A percentile compares a stretch with the other conserved stretches of the same genome.
Evolutionary conservation across 2,888 invertebrate species (phyloP).

Genomic region (Galeruca laticollis): DNA sequence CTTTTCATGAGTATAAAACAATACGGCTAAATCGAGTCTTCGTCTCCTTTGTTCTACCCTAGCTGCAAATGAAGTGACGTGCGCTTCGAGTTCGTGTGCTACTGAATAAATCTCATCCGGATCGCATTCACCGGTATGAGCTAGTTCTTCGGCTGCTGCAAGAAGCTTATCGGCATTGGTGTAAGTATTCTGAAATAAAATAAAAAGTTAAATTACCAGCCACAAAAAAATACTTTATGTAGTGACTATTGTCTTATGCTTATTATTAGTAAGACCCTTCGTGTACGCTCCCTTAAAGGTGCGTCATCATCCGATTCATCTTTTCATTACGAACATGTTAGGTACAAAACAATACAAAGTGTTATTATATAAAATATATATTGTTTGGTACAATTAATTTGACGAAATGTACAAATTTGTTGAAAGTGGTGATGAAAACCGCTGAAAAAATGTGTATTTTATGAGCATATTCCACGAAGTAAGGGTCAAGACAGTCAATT

Average conservation of each 20-base stretch:
- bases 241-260: too few relatives aligned
- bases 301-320: not conserved
- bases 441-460: too few relatives aligned
- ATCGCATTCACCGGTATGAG: constrained; percentile 95
- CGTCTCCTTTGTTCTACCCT: constrained; percentile 91
- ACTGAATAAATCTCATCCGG: constrained; percentile 96
- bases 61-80: constrained; percentile 94
- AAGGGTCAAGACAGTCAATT: too few relatives aligned
- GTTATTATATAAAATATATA: too few relatives aligned
- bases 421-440: too few relatives aligned
- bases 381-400: too few relatives aligned
- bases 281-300: not conserved
- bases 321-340: not conserved
- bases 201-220: not conserved
- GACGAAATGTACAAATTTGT: too few relatives aligned
- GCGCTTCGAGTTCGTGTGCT: constrained; percentile 92
- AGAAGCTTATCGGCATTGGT: constrained; percentile 97
- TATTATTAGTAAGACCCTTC: not conserved
- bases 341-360: too few relatives aligned
- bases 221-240: not conserved
- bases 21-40: constrained; percentile 91
- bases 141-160: constrained; percentile 95
- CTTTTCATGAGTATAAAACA: constrained; percentile 96
- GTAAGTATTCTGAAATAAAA: constrained; percentile 87
- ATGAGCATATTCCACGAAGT: too few relatives aligned